Conservation (phyloP, 64 coral and sea anemone genomes). For the Anthopleura sola region DNA sequence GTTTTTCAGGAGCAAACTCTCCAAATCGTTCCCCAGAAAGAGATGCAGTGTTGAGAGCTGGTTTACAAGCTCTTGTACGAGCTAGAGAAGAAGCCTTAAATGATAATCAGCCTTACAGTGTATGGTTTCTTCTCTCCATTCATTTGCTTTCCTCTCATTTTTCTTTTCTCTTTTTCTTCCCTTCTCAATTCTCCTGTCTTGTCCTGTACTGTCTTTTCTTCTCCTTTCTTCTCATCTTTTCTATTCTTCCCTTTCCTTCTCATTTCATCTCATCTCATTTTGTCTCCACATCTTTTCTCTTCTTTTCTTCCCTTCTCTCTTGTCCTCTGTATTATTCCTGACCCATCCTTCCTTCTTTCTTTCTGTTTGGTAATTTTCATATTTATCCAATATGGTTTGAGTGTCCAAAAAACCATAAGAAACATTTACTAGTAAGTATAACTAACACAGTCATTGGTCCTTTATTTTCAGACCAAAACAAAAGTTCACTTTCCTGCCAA, state of each 20-base stretch:
- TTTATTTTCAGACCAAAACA: background rate
- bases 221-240: too few relatives aligned
- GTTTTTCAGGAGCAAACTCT: conserved; percentile 1
- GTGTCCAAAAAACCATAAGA: too few relatives aligned
- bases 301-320: too few relatives aligned
- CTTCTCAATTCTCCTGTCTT: background rate
- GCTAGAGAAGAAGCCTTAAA: conserved; percentile 46
- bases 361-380: too few relatives aligned
- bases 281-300: background rate
- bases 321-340: too few relatives aligned
- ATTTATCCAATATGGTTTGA: too few relatives aligned
- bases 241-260: background rate
- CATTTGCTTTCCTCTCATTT: background rate
- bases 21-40: conserved; percentile 86
- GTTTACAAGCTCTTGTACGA: conserved; percentile 72
- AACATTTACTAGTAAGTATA: too few relatives aligned
- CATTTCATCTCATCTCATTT: background rate
- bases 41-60: conserved; percentile 79
- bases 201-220: too few relatives aligned
- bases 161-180: background rate
- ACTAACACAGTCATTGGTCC: background rate
- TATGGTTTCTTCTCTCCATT: background rate
- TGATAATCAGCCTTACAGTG: conserved; percentile 1
- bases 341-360: too few relatives aligned
- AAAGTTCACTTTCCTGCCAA: background rate